Evolutionary conservation across 2,113 vertebrate genomes (phyloP).

Genomic region (zebrafish (Danio rerio)): GRCz12tu NC_133178.1:45466501-45467000

Average conservation of each 20-base stretch:
- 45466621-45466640: slow-evolving; percentile 27
- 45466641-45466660: slow-evolving; percentile 24
- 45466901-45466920: slow-evolving; percentile 8
- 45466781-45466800: slow-evolving; percentile 13
- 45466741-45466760: neutral
- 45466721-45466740: slow-evolving; percentile 10
- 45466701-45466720: slow-evolving; percentile 20
- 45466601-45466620: slow-evolving; percentile 6
- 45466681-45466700: neutral
- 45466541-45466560: neutral
- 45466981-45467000: neutral
- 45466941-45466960: slow-evolving; percentile 39
- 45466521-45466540: neutral
- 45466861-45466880: slow-evolving; percentile 49
- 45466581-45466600: neutral
- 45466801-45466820: slow-evolving; percentile 10
- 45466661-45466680: neutral
- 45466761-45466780: slow-evolving; percentile 20
- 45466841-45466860: slow-evolving; percentile 50
- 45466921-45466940: slow-evolving; percentile 41
- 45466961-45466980: slow-evolving; percentile 49
- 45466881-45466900: slow-evolving; percentile 58
- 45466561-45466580: neutral
- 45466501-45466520: neutral
- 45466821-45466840: slow-evolving; percentile 35